phyloP scores from a whole-genome alignment of 2,888 invertebrate species.

The Serrognathus titanus region DNA sequence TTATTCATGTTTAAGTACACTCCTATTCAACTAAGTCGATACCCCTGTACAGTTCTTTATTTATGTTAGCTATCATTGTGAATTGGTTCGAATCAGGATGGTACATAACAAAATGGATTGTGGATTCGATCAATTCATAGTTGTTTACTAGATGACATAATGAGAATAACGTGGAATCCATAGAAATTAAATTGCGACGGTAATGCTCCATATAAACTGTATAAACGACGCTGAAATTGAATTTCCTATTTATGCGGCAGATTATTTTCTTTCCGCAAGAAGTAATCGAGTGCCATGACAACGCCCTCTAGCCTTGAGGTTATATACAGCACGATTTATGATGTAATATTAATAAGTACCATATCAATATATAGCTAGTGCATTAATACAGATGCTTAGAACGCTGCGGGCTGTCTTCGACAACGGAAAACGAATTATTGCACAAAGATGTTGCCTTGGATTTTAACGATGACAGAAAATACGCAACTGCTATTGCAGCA shows the following conservation, averaged over 20 bases:
- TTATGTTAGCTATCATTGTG: too few species aligned
- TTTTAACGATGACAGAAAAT: conserved; percentile 17
- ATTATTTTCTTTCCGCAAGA: conserved; percentile 36
- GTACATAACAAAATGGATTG: too few species aligned
- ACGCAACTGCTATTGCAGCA: conserved; percentile 20
- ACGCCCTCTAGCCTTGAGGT: conserved; percentile 36
- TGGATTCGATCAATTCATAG: too few species aligned
- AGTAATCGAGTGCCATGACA: conserved; percentile 35
- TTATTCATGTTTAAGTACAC: too few species aligned
- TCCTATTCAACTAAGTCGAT: too few species aligned
- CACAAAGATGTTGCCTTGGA: conserved; percentile 14
- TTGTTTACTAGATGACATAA: too few species aligned
- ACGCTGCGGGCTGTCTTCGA: conserved; percentile 24
- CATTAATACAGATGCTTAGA: conserved; percentile 30
- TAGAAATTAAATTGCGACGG: neutral
- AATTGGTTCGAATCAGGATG: too few species aligned
- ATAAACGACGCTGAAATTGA: conserved; percentile 27
- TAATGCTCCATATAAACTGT: neutral
- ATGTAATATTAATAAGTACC: conserved; percentile 37
- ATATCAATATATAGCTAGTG: conserved; percentile 32
- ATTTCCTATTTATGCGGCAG: conserved; percentile 30
- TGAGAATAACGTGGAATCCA: neutral
- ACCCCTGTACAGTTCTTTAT: too few species aligned
- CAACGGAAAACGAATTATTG: conserved; percentile 25
- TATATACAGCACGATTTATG: conserved; percentile 30